Conservation (phyloP, 2,113 vertebrate genomes). For the Junco hyemalis region DNA sequence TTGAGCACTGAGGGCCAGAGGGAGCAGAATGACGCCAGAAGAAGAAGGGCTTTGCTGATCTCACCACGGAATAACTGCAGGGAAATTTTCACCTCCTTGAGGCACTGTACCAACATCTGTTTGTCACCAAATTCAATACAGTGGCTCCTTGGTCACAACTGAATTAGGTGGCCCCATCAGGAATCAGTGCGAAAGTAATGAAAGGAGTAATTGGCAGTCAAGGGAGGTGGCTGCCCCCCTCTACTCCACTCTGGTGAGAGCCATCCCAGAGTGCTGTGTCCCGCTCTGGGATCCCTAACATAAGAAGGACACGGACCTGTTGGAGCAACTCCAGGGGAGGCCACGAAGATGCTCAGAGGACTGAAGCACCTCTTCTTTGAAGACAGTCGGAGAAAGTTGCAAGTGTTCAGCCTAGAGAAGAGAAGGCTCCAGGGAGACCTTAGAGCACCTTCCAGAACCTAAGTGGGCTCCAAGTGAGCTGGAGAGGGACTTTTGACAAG, state of each 20-base stretch:
- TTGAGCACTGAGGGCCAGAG: neutral
- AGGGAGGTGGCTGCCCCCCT: neutral
- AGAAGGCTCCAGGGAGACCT: neutral
- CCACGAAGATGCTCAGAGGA: neutral
- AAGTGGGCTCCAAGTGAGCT: neutral
- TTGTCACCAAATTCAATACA: neutral
- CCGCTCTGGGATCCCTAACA: neutral
- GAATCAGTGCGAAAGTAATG: neutral
- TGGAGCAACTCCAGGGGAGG: neutral
- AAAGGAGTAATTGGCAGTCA: neutral
- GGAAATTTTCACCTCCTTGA: neutral
- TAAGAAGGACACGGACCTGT: neutral
- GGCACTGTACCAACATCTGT: neutral
- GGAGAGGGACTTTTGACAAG: neutral
- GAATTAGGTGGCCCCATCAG: neutral
- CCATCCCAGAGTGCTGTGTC: neutral
- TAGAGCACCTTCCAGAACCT: neutral
- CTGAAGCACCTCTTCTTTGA: neutral
- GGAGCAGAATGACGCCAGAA: neutral
- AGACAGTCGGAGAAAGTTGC: neutral
- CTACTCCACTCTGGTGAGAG: neutral
- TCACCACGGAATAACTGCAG: neutral
- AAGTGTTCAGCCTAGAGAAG: neutral
- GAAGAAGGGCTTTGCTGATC: neutral
- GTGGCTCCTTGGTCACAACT: neutral